Evolutionary conservation across 2,888 invertebrate species (phyloP).

Genomic region (Leucophora obtusa): DNA sequence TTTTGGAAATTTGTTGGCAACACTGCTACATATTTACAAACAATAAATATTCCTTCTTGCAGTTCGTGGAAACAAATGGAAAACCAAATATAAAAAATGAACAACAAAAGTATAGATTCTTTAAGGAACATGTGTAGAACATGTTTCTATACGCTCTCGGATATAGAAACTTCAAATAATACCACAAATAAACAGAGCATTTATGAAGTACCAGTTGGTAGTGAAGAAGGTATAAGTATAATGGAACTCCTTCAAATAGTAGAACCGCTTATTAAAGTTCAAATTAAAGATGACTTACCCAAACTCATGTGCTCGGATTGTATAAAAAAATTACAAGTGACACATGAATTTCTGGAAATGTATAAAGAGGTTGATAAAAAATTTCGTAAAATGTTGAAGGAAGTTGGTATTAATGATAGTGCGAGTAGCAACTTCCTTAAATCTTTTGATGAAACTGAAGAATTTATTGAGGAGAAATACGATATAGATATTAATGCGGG

Average conservation of each 20-base stretch:
- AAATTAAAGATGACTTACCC: not conserved
- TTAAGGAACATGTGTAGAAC: not conserved
- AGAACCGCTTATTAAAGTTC: not conserved
- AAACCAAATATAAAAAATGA: not conserved
- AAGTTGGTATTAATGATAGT: not conserved
- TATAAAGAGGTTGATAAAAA: not conserved
- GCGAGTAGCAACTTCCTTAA: not conserved
- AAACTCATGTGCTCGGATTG: not conserved
- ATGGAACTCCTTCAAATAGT: not conserved
- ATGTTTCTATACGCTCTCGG: not conserved
- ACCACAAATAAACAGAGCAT: not conserved
- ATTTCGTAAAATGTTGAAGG: not conserved
- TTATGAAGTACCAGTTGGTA: not conserved
- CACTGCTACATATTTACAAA: too few relatives aligned
- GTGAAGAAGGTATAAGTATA: not conserved
- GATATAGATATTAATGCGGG: too few relatives aligned
- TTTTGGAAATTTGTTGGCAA: too few relatives aligned
- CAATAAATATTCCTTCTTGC: too few relatives aligned
- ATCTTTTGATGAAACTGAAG: not conserved
- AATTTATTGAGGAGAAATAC: not conserved
- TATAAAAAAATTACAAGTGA: not conserved
- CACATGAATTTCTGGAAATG: not conserved
- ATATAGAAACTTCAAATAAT: not conserved
- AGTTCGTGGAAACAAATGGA: too few relatives aligned
- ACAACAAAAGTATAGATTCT: not conserved